Evolutionary conservation across 2,113 vertebrate species (phyloP).

Genomic region (Balaenoptera acutorostrata): DNA sequence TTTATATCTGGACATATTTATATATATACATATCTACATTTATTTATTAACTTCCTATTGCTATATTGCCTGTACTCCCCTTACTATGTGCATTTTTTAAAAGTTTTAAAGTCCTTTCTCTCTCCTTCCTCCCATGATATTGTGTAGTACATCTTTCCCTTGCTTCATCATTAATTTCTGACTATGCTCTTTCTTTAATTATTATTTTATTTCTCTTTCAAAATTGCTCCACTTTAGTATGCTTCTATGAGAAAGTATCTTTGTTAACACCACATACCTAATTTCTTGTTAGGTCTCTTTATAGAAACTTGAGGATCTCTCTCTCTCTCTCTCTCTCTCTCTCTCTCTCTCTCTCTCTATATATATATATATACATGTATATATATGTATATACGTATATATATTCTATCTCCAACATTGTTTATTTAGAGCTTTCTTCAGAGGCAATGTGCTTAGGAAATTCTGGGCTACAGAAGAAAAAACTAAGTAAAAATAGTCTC

Average conservation of each 20-base stretch:
- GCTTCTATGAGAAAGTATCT: neutral
- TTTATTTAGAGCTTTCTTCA: neutral
- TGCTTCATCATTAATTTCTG: neutral
- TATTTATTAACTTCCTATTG: neutral
- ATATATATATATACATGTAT: neutral
- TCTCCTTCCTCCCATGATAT: neutral
- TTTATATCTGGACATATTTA: neutral
- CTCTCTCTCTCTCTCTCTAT: no score
- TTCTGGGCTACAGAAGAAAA: neutral
- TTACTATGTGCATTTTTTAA: neutral
- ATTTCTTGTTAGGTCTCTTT: neutral
- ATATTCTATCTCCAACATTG: neutral
- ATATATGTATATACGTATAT: neutral
- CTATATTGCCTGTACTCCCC: neutral
- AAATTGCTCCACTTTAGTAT: neutral
- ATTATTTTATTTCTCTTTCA: neutral
- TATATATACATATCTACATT: neutral
- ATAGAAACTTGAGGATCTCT: neutral
- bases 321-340: neutral
- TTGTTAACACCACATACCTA: neutral
- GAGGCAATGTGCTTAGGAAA: neutral
- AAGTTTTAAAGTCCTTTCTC: neutral
- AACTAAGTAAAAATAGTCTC: neutral
- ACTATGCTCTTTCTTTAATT: neutral
- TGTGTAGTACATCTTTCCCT: neutral